phyloP scores from a whole-genome alignment of 2,113 vertebrate species.

The Blennius ocellaris region DNA sequence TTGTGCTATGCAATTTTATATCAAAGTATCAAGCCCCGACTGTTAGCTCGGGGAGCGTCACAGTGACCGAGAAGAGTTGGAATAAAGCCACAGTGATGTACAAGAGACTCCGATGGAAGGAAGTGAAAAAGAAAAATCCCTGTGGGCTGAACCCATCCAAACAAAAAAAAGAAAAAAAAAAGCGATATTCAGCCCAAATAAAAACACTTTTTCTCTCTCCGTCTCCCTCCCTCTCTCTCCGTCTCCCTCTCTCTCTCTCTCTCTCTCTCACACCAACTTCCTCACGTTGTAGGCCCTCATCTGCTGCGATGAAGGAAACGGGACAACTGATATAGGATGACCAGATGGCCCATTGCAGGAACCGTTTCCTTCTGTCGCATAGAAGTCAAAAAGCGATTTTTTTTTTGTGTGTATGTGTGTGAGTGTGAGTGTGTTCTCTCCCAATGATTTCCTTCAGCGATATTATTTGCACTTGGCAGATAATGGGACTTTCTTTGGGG shows the following conservation, averaged over 20 bases:
- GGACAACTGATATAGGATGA: conserved; percentile 26
- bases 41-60: conserved; percentile 31
- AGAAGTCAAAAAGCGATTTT: conserved; percentile 21
- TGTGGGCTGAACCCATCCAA: conserved; percentile 20
- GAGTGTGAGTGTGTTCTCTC: not conserved
- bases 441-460: conserved; percentile 8
- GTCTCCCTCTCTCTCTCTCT: no score
- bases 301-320: conserved; percentile 38
- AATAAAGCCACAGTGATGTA: conserved; percentile 59
- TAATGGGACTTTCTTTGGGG: conserved; percentile 29
- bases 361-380: conserved; percentile 20
- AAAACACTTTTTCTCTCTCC: not conserved
- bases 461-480: conserved; percentile 17
- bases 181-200: conserved; percentile 11
- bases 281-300: conserved; percentile 31
- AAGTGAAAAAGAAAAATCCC: not conserved
- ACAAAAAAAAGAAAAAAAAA: no score
- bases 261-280: conserved; percentile 22
- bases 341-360: conserved; percentile 17
- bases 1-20: conserved; percentile 24
- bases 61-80: conserved; percentile 47
- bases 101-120: conserved; percentile 8
- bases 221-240: conserved; percentile 15
- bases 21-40: conserved; percentile 4
- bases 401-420: not conserved